Evolutionary conservation across 2,113 vertebrate genomes (phyloP).

Genomic region (Numenius arquata): DNA sequence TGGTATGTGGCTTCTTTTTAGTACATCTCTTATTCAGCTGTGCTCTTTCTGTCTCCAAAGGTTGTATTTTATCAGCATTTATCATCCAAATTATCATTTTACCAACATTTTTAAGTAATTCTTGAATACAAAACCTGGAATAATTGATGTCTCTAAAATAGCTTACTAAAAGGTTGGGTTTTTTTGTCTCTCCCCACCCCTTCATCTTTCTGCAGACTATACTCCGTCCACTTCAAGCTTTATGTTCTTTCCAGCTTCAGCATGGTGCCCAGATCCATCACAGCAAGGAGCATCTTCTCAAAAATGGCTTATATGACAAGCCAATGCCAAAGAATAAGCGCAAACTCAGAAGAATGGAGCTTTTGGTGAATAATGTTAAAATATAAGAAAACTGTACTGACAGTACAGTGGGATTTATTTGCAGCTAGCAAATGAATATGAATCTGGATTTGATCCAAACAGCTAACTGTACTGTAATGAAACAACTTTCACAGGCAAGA

Average conservation of each 20-base stretch:
- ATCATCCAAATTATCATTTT: neutral
- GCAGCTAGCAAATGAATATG: conserved; percentile 8
- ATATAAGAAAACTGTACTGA: conserved; percentile 71
- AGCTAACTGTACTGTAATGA: neutral
- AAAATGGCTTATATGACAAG: conserved; percentile 91
- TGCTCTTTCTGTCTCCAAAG: neutral
- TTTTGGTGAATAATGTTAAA: conserved; percentile 87
- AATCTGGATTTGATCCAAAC: conserved; percentile 15
- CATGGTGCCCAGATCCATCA: conserved; percentile 94
- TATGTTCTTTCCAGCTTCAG: conserved; percentile 96
- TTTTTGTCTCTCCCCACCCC: neutral
- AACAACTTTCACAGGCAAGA: neutral
- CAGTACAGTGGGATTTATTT: conserved; percentile 28
- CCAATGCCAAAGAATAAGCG: conserved; percentile 97
- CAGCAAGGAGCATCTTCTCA: conserved; percentile 96
- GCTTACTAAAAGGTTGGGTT: neutral
- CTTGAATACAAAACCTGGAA: neutral
- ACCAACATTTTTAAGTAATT: neutral
- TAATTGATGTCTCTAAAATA: neutral
- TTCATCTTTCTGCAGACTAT: conserved; percentile 78
- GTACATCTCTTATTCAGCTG: neutral
- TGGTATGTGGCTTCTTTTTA: neutral
- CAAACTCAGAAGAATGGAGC: conserved; percentile 96
- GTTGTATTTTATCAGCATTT: neutral
- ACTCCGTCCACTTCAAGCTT: conserved; percentile 88